Evolutionary conservation across 2,888 invertebrate species (phyloP).

Genomic region (Proisotoma minuta): DNA sequence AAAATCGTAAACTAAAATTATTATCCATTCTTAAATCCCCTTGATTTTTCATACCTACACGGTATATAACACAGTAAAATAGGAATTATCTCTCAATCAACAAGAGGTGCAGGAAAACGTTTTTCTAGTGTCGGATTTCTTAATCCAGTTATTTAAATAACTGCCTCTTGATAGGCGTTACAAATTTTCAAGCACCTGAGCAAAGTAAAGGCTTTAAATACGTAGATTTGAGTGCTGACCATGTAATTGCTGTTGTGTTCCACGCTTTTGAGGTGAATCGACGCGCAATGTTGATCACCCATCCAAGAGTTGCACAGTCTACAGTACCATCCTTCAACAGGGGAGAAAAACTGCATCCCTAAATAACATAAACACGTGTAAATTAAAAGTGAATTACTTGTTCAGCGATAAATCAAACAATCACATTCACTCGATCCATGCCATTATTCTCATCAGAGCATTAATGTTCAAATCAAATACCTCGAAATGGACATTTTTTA

Average conservation of each 20-base stretch:
- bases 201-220: slow-evolving; percentile 4
- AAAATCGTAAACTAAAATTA: slow-evolving; percentile 9
- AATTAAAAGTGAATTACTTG: background rate
- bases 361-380: slow-evolving; percentile 49
- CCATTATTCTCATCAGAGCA: no score
- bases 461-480: slow-evolving; percentile 24
- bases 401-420: background rate
- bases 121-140: slow-evolving; percentile 1
- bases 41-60: slow-evolving; percentile 12
- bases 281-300: slow-evolving; percentile 82
- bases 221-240: slow-evolving; percentile 56
- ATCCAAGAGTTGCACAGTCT: slow-evolving; percentile 82
- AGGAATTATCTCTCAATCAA: background rate
- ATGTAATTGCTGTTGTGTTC: slow-evolving; percentile 74
- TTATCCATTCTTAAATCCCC: background rate
- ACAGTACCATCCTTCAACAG: slow-evolving; percentile 84
- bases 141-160: slow-evolving; percentile 5
- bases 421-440: no score
- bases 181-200: slow-evolving; percentile 14
- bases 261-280: slow-evolving; percentile 74
- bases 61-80: slow-evolving; percentile 8
- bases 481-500: slow-evolving; percentile 44
- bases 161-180: slow-evolving; percentile 3
- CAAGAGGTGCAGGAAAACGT: slow-evolving; percentile 9
- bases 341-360: slow-evolving; percentile 83